These are phyloP conservation scores for Rhogogaster chlorosoma DNA, from an alignment of 2,888 invertebrate species.

Conservation along the genomic window DNA sequence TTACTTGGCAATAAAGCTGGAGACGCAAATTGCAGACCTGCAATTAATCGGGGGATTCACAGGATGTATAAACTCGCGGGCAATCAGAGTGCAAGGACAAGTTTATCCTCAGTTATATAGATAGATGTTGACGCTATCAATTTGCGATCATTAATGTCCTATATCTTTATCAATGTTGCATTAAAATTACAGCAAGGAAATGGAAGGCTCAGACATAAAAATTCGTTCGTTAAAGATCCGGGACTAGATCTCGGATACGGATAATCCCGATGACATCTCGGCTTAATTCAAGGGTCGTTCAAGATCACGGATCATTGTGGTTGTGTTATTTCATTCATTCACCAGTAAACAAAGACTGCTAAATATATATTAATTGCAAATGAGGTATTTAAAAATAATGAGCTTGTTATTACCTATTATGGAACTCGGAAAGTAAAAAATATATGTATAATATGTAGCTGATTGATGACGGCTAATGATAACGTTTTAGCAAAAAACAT, in stretches of 20 bases:
- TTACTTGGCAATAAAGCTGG: neutral
- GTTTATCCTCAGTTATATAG: neutral
- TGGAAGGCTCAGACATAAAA: neutral
- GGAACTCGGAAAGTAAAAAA: neutral
- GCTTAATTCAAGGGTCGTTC: neutral
- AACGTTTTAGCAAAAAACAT: neutral
- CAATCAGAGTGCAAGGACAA: neutral
- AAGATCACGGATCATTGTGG: neutral
- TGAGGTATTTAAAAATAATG: neutral
- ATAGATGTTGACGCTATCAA: neutral
- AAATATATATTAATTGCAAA: neutral
- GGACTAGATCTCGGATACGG: neutral
- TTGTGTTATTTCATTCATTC: neutral
- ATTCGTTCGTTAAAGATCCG: neutral
- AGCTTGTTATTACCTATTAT: neutral
- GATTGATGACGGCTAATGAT: neutral
- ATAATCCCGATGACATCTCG: neutral
- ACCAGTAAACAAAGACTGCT: neutral
- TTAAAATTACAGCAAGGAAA: neutral
- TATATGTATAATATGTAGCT: neutral
- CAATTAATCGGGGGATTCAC: slow-evolving; percentile 23
- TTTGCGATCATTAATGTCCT: neutral
- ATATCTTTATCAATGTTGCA: neutral
- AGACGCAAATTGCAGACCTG: neutral
- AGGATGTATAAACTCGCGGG: neutral